A percentile compares a stretch with the other conserved stretches of the same genome.
phyloP scores from a whole-genome alignment of 2,888 invertebrate species.

The Sinopyrophorus schimmeli region DNA sequence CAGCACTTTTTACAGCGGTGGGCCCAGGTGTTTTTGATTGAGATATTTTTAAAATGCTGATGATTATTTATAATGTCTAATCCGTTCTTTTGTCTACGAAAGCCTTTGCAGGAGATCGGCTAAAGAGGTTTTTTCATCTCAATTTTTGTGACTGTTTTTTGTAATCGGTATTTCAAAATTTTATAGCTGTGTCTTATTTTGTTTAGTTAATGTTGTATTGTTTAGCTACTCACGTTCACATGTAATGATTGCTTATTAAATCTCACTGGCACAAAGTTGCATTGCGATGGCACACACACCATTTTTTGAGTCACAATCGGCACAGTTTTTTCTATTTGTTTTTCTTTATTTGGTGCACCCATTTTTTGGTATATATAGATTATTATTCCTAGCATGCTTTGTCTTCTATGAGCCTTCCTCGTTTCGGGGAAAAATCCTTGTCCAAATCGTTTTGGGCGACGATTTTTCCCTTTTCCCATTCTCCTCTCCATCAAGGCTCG shows the following conservation, averaged over 20 bases:
- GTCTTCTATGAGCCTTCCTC: conserved; percentile 27
- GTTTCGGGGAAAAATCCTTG: conserved; percentile 18
- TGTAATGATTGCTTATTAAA: conserved; percentile 66
- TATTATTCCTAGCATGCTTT: conserved; percentile 48
- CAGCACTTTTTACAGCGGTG: conserved; percentile 37
- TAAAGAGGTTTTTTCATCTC: conserved; percentile 51
- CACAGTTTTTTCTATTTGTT: conserved; percentile 48
- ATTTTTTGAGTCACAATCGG: conserved; percentile 56
- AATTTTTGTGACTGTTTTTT: conserved; percentile 45
- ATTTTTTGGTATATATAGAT: conserved; percentile 50
- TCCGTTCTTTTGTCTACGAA: conserved; percentile 57
- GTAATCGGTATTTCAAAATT: conserved; percentile 42
- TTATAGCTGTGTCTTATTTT: conserved; percentile 45
- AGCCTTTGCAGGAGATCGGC: conserved; percentile 57
- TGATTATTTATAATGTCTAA: conserved; percentile 40
- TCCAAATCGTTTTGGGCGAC: conserved; percentile 9
- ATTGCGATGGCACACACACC: conserved; percentile 59
- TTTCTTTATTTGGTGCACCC: conserved; percentile 47
- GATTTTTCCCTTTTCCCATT: conserved; percentile 34
- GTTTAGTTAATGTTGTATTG: conserved; percentile 51
- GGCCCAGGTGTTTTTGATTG: conserved; percentile 35
- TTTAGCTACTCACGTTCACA: conserved; percentile 71
- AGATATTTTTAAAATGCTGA: conserved; percentile 32
- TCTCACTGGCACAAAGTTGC: conserved; percentile 55
- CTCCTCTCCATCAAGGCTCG: conserved; percentile 40